Conservation (phyloP, 2,797 vertebrate genomes). For the Lerista edwardsae region DNA sequence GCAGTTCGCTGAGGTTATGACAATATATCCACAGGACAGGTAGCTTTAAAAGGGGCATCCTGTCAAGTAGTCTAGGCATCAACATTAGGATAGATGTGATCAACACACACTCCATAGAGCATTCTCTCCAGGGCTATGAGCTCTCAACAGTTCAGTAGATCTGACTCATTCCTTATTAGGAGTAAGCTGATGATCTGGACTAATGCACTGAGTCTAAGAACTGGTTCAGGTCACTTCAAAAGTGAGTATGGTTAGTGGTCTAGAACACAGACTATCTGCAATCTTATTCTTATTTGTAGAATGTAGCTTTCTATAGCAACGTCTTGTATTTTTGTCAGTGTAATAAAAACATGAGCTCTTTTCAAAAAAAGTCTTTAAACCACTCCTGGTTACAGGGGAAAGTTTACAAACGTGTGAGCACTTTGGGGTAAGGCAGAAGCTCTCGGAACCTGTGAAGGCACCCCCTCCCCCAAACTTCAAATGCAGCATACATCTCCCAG, state of each 20-base stretch:
- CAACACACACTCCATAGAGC: constrained; percentile 52
- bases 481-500: too few species aligned
- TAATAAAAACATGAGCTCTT: not conserved
- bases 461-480: too few species aligned
- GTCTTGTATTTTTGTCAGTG: not conserved
- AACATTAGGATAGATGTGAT: constrained; percentile 64
- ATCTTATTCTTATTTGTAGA: not conserved
- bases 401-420: not conserved
- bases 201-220: constrained; percentile 55
- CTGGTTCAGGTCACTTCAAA: constrained; percentile 42
- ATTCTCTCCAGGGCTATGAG: constrained; percentile 53
- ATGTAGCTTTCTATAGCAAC: not conserved
- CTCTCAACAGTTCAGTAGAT: constrained; percentile 71
- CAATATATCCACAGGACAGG: not conserved
- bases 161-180: constrained; percentile 51
- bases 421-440: not conserved
- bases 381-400: not conserved
- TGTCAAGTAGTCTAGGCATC: constrained; percentile 67
- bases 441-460: too few species aligned
- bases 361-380: not conserved
- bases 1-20: constrained; percentile 1
- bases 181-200: constrained; percentile 49
- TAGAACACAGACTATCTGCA: not conserved
- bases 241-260: constrained; percentile 40
- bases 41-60: constrained; percentile 47